Conservation (phyloP, 1,140 invertebrate genomes). For the Drosophila pectinifera region DNA sequence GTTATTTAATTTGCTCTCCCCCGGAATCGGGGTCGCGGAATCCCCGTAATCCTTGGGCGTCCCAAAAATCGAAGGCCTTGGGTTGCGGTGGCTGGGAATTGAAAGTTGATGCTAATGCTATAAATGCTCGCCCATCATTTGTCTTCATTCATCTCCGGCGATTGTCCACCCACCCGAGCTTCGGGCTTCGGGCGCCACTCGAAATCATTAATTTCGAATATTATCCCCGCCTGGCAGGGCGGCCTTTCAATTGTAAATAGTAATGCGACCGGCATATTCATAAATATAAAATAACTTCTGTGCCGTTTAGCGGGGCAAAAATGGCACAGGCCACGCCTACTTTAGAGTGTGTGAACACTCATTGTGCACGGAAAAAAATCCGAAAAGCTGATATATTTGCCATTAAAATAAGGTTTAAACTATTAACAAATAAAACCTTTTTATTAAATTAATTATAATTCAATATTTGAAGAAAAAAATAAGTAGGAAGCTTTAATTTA, state of each 20-base stretch:
- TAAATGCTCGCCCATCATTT: constrained; percentile 44
- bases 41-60: constrained; percentile 34
- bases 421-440: too few species aligned
- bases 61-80: constrained; percentile 5
- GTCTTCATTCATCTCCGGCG: constrained; percentile 44
- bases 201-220: constrained; percentile 54
- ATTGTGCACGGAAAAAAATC: too few species aligned
- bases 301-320: constrained; percentile 48
- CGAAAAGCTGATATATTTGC: too few species aligned
- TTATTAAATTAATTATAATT: too few species aligned
- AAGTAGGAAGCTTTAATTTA: too few species aligned
- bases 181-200: constrained; percentile 18
- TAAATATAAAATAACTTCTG: constrained; percentile 60
- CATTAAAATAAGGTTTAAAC: background rate
- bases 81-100: constrained; percentile 7
- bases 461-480: background rate
- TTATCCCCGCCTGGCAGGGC: constrained; percentile 26
- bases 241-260: constrained; percentile 34
- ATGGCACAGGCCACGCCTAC: constrained; percentile 1
- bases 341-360: constrained; percentile 18
- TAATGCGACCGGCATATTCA: constrained; percentile 37
- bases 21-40: constrained; percentile 26
- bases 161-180: constrained; percentile 35
- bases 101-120: constrained; percentile 43
- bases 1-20: constrained; percentile 49